Base-by-base conservation (phyloP, 2,888 invertebrate genomes). In the Tortricodes alternella region DNA sequence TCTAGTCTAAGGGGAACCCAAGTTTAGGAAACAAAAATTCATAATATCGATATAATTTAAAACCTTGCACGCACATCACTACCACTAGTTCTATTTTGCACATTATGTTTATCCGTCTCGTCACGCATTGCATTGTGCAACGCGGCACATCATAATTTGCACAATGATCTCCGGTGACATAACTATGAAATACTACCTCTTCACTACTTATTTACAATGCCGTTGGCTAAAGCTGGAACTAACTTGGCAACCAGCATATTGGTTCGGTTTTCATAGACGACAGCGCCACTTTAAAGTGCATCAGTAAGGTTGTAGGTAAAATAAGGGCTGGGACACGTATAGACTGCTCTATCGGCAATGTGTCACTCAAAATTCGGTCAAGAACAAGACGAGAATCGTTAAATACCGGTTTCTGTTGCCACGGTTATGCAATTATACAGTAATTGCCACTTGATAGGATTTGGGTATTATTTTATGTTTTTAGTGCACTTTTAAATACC, bases 11-110 rank as follows among this genome's bases (percentile, higher is more conserved):
- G 11, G 3, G 11, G 4, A 11, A n/a, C 11, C 29, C 9, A 29
- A 0, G 1, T 29, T 11, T 3, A 1, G 9, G 5, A 29, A n/a
- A 29, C 1, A n/a, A 0, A 4, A 9, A 29, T 29, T n/a, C 0
- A 29, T 24, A 18, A n/a, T 38, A 53, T 55, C 48, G 53, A 48
- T 48, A 16, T 19, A 16, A 19, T 9, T 2, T 3, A 15, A 19
- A 13, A n/a, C 8, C 3, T 9, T 21, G 24, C 13, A n/a, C 18
- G 23, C 55, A 24, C 55, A 55, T 55, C 55, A 63, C 53, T 60
- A 50, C 44, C 48, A n/a, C n/a, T n/a, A n/a, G 41, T 58, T 59
- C 64, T 63, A 64, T 63, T 62, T 38, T 57, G 62, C 59, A 57
- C 56, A 59, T 62, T 62, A 56, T 55, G 50, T 39, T 53, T 24